phyloP scores from a whole-genome alignment of 2,113 vertebrate genomes.

The Thinocorus orbignyianus region DNA sequence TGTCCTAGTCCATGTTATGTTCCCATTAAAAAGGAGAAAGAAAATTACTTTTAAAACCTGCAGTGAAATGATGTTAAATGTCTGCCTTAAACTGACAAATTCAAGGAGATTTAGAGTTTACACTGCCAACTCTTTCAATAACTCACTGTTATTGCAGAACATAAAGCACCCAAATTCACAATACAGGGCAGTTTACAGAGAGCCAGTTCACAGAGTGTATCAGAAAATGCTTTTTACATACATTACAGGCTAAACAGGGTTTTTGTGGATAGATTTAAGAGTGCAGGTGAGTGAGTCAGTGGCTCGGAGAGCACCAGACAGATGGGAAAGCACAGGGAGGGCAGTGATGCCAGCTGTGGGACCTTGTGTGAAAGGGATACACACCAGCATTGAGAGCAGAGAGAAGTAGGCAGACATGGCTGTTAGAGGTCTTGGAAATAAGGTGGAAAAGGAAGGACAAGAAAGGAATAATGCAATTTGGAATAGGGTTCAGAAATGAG shows the following conservation, averaged over 20 bases:
- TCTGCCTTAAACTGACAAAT: slow-evolving; percentile 61
- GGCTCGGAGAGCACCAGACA: neutral
- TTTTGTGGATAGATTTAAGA: slow-evolving; percentile 1
- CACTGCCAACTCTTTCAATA: slow-evolving; percentile 49
- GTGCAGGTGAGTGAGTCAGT: neutral
- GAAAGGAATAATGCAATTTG: neutral
- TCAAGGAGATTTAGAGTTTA: slow-evolving; percentile 63
- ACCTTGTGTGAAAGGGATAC: neutral
- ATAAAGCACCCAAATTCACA: slow-evolving; percentile 27
- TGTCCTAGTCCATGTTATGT: slow-evolving; percentile 32
- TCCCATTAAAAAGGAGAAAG: slow-evolving; percentile 54
- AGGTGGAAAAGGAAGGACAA: neutral
- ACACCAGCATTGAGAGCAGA: neutral
- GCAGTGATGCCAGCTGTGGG: neutral
- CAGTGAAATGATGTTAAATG: slow-evolving; percentile 53
- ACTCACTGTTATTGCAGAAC: slow-evolving; percentile 35
- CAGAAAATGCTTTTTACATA: neutral
- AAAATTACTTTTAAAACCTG: slow-evolving; percentile 62
- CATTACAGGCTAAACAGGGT: neutral
- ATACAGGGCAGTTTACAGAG: neutral
- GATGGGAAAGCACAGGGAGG: neutral
- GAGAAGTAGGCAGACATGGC: neutral
- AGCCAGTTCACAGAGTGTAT: neutral
- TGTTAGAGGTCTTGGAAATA: neutral
- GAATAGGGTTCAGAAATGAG: slow-evolving; percentile 1